These are phyloP conservation scores for Stegodyphus dumicola DNA, from an alignment of 1,140 invertebrate species.

Conservation along the genomic window DNA sequence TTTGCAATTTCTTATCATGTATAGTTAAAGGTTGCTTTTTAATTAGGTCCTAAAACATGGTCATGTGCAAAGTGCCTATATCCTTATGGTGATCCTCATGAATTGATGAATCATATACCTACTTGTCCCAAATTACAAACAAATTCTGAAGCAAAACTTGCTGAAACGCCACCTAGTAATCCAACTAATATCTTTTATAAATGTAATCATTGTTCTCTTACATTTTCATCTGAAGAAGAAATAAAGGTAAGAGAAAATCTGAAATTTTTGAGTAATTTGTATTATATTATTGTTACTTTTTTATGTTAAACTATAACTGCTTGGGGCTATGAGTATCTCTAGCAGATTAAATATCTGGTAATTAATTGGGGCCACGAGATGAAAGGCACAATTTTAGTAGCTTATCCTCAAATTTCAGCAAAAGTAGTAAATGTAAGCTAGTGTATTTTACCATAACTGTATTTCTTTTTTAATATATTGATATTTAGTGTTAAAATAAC, in stretches of 20 bases:
- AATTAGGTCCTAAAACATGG: conserved; percentile 62
- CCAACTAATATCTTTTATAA: conserved; percentile 50
- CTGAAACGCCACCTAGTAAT: conserved; percentile 9
- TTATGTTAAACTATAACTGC: neutral
- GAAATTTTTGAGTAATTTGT: neutral
- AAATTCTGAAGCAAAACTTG: conserved; percentile 34
- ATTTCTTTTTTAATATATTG: no score
- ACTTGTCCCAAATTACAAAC: conserved; percentile 62
- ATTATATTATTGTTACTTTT: neutral
- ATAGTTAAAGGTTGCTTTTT: no score
- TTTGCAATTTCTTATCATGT: no score
- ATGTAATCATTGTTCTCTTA: conserved; percentile 58
- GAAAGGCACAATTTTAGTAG: no score
- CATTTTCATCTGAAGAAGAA: conserved; percentile 58
- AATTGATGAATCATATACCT: conserved; percentile 64
- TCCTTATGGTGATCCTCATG: conserved; percentile 62
- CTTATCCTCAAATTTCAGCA: no score
- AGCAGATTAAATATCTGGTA: no score
- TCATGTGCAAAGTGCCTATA: conserved; percentile 65
- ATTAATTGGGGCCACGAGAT: no score
- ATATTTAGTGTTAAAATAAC: no score
- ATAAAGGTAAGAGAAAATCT: conserved; percentile 50
- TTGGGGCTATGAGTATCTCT: no score
- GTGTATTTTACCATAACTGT: no score
- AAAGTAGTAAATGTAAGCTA: no score